Base-by-base conservation (phyloP, 1,140 invertebrate species). In the Gonioctena quinquepunctata region DNA sequence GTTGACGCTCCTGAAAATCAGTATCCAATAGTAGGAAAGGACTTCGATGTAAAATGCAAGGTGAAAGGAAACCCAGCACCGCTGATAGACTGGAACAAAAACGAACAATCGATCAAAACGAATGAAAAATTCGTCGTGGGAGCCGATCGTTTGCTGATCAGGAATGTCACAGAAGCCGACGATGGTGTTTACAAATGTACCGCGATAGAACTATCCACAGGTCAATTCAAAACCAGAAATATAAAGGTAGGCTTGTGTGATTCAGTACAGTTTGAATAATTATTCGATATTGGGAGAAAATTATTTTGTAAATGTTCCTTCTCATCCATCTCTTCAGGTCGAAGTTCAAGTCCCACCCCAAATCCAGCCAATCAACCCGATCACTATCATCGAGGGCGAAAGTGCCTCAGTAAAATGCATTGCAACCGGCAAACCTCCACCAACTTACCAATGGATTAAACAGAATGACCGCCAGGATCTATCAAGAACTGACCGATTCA, bases 171-270 rank as follows among this genome's bases (percentile, higher is more conserved):
- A 54, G 90, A 93, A 80, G 87, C 88, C 16, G 94, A 96, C 80
- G 93, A 96, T 80, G 95, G 94, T 0, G 85, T 90, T 13, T 97
- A 96, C 81, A 93, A 89, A 2, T 96, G 95, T 79, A 87, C 93
- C 21, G 95, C 94, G 1, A 89, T 92, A 11, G 94, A 96, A 0
- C 85, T 89, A 8, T 86, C 87, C 11, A 94, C 94, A 16, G 95
- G 95, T 27, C 90, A 94, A 79, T 84, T 94, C 3, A 82, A 89
- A 49, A 90, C 91, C 69, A 87, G 89, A 70, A 85, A 88, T 68
- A 96, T 96, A 68, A 93, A 94, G 87, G 92, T 94, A 85, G 75
- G 68, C 19, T 21, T n/a, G n/a, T n/a, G n/a, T n/a, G n/a, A 42
- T 42, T 13, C 27, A 28, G 8, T 28, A 28, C 1, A 42, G 33